Evolutionary conservation across 1,140 invertebrate species (phyloP).

Genomic region (Hylaeus volcanicus): DNA sequence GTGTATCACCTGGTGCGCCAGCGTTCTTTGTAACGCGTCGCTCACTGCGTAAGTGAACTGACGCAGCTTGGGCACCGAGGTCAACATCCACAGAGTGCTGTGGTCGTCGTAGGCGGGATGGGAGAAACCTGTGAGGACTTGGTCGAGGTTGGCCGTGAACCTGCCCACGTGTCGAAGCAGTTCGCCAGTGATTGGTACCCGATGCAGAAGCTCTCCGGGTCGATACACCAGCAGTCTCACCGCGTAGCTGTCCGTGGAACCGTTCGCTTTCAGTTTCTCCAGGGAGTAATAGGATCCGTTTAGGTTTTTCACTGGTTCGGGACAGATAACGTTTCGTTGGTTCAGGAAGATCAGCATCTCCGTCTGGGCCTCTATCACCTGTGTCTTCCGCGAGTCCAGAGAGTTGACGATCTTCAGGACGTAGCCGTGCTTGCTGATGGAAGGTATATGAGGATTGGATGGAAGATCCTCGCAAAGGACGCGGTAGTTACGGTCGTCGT

Average conservation of each 20-base stretch:
- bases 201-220: slow-evolving; percentile 85
- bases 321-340: slow-evolving; percentile 84
- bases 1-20: slow-evolving; percentile 85
- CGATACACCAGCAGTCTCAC: slow-evolving; percentile 88
- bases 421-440: slow-evolving; percentile 83
- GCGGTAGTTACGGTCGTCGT: slow-evolving; percentile 91
- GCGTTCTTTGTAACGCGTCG: slow-evolving; percentile 81
- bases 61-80: slow-evolving; percentile 84
- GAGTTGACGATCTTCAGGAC: slow-evolving; percentile 91
- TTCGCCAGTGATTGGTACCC: slow-evolving; percentile 81
- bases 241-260: slow-evolving; percentile 81
- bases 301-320: slow-evolving; percentile 85
- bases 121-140: slow-evolving; percentile 85
- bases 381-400: slow-evolving; percentile 86
- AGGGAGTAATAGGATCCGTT: slow-evolving; percentile 84
- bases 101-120: slow-evolving; percentile 85
- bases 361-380: slow-evolving; percentile 87
- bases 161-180: slow-evolving; percentile 87
- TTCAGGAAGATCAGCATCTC: slow-evolving; percentile 85
- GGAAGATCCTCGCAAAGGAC: slow-evolving; percentile 78
- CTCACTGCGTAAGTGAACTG: slow-evolving; percentile 86
- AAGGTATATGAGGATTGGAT: slow-evolving; percentile 82
- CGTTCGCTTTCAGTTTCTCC: slow-evolving; percentile 57
- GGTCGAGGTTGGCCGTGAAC: slow-evolving; percentile 85
- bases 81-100: slow-evolving; percentile 87